A percentile compares a stretch with the other conserved stretches of the same genome.
phyloP scores from a whole-genome alignment of 2,888 invertebrate genomes.

The Pantelozetes paolii region DNA sequence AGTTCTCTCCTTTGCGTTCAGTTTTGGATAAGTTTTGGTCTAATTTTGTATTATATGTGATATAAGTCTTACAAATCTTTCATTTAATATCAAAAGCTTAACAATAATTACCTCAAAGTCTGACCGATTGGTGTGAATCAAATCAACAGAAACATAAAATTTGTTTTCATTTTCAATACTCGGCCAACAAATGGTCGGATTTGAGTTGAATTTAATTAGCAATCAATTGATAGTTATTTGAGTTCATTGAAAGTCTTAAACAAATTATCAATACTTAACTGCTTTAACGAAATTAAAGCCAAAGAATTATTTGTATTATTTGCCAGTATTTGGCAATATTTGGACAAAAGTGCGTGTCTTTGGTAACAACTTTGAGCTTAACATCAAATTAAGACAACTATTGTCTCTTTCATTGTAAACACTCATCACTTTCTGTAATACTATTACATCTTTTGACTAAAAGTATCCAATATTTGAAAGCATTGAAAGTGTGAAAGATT shows the following conservation, averaged over 20 bases:
- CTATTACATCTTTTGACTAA: not conserved
- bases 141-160: not conserved
- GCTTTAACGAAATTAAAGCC: constrained; percentile 23
- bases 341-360: constrained; percentile 26
- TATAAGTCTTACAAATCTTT: not conserved
- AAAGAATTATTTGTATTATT: constrained; percentile 15
- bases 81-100: not conserved
- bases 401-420: constrained; percentile 12
- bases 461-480: not conserved
- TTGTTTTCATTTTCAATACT: not conserved
- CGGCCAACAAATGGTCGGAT: not conserved
- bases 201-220: not conserved
- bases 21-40: not conserved
- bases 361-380: constrained; percentile 8
- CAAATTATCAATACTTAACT: constrained; percentile 6
- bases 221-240: not conserved
- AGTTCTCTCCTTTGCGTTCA: no score
- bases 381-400: not conserved
- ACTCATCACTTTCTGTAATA: not conserved
- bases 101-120: not conserved
- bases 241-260: not conserved
- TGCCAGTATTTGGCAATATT: no score
- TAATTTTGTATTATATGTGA: not conserved
- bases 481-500: not conserved
- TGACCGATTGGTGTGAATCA: not conserved